phyloP scores from a whole-genome alignment of 1,140 invertebrate species.

The Alviniconcha marisindica region DNA sequence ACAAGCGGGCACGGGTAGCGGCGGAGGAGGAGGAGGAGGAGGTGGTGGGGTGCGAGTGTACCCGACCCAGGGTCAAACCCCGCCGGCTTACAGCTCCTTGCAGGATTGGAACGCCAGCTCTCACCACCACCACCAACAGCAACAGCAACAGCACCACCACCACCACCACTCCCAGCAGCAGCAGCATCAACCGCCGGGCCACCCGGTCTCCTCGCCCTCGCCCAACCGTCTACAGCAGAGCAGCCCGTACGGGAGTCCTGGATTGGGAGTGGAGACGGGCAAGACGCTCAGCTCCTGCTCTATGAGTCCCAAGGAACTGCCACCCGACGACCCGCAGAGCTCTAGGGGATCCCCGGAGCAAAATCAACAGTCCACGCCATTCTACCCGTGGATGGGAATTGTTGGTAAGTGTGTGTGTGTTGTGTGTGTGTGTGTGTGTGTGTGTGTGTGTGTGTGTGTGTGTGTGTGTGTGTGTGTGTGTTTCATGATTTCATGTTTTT shows the following conservation, averaged over 20 bases:
- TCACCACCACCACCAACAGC: background rate
- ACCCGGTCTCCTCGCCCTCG: slow-evolving; percentile 40
- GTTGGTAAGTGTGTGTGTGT: slow-evolving; percentile 60
- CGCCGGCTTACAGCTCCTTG: slow-evolving; percentile 34
- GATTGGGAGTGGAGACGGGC: slow-evolving; percentile 7
- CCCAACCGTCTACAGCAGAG: slow-evolving; percentile 31
- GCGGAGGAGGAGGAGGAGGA: background rate
- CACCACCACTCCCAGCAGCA: slow-evolving; percentile 7
- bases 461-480: background rate
- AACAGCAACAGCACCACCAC: slow-evolving; percentile 26
- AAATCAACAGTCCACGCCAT: slow-evolving; percentile 46
- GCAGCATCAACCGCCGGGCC: slow-evolving; percentile 12
- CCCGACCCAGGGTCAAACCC: slow-evolving; percentile 26
- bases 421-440: background rate
- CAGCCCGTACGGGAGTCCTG: slow-evolving; percentile 41
- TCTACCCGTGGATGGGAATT: slow-evolving; percentile 72
- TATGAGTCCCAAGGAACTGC: slow-evolving; percentile 60
- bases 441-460: background rate
- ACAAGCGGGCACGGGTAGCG: too few species aligned
- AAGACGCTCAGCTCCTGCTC: slow-evolving; percentile 50
- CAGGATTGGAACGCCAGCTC: slow-evolving; percentile 46
- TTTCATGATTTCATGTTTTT: too few species aligned
- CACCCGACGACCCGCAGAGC: slow-evolving; percentile 53
- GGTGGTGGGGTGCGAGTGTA: slow-evolving; percentile 18
- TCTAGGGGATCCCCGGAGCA: slow-evolving; percentile 46